These are phyloP conservation scores for Valencia hispanica DNA, from an alignment of 2,797 vertebrate genomes.

Conservation along the genomic window DNA sequence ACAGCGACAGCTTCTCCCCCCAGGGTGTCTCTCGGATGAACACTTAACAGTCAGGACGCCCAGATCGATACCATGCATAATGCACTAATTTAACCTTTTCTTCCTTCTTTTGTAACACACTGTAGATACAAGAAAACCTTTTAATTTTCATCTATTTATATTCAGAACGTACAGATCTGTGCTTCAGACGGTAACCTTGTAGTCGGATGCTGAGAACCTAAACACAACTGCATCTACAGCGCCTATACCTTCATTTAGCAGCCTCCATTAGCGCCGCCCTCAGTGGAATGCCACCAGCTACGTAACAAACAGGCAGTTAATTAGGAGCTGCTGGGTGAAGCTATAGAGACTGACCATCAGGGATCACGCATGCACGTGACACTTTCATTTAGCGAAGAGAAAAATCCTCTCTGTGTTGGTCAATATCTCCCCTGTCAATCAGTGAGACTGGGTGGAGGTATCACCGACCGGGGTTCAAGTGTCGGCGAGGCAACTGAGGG, in stretches of 20 bases:
- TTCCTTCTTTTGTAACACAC: no score
- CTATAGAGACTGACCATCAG: conserved; percentile 34
- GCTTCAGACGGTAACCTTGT: conserved; percentile 12
- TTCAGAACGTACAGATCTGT: neutral
- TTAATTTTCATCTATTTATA: neutral
- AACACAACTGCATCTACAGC: conserved; percentile 26
- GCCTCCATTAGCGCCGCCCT: conserved; percentile 63
- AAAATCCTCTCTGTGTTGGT: conserved; percentile 19
- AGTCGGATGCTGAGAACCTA: neutral
- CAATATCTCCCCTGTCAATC: conserved; percentile 37
- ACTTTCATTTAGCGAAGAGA: conserved; percentile 3
- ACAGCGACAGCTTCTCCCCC: no score
- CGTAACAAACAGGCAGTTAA: conserved; percentile 54
- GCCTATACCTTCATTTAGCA: conserved; percentile 63
- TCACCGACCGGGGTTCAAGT: conserved; percentile 29
- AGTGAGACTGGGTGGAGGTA: conserved; percentile 6
- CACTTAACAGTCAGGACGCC: no score
- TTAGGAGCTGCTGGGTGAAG: conserved; percentile 54
- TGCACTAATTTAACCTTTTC: no score
- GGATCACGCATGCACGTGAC: conserved; percentile 25
- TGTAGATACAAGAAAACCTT: neutral
- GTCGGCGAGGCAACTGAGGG: conserved; percentile 64
- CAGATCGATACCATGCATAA: no score
- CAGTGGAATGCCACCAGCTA: conserved; percentile 51
- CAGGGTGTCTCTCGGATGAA: no score